A percentile compares a stretch with the other conserved stretches of the same genome.
phyloP scores from a whole-genome alignment of 1,140 invertebrate genomes.

The Samia ricini region DNA sequence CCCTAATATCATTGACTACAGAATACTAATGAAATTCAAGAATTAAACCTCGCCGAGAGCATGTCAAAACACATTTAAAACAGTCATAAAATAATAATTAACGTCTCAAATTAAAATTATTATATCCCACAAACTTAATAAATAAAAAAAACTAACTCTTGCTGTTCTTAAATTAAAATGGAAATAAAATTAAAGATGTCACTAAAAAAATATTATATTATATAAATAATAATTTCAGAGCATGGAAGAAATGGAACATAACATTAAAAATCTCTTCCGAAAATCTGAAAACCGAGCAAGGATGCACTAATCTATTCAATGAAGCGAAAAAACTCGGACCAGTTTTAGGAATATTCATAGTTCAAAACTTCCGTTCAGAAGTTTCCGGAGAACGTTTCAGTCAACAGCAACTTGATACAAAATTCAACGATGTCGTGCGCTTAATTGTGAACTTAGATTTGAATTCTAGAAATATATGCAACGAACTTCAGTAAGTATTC shows the following conservation, averaged over 20 bases:
- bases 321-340: constrained; percentile 27
- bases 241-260: constrained; percentile 20
- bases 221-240: constrained; percentile 14
- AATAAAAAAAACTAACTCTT: neutral
- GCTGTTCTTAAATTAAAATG: neutral
- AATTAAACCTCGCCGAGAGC: too few relatives aligned
- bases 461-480: constrained; percentile 21
- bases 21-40: too few relatives aligned
- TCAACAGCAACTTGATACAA: constrained; percentile 10
- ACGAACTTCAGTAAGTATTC: constrained; percentile 23
- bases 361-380: constrained; percentile 10
- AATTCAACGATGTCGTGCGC: constrained; percentile 18
- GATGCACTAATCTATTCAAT: constrained; percentile 25
- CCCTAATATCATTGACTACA: too few relatives aligned
- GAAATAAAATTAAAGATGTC: too few relatives aligned
- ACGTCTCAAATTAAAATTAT: too few relatives aligned
- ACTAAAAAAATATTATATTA: neutral
- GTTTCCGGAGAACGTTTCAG: constrained; percentile 8
- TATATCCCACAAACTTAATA: too few relatives aligned
- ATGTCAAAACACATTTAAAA: too few relatives aligned
- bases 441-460: constrained; percentile 27
- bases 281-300: constrained; percentile 28
- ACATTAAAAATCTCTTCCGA: constrained; percentile 16
- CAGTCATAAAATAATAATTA: too few relatives aligned
- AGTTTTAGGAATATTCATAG: constrained; percentile 30